phyloP scores from a whole-genome alignment of 2,113 vertebrate genomes.

The Stictonetta naevosa region DNA sequence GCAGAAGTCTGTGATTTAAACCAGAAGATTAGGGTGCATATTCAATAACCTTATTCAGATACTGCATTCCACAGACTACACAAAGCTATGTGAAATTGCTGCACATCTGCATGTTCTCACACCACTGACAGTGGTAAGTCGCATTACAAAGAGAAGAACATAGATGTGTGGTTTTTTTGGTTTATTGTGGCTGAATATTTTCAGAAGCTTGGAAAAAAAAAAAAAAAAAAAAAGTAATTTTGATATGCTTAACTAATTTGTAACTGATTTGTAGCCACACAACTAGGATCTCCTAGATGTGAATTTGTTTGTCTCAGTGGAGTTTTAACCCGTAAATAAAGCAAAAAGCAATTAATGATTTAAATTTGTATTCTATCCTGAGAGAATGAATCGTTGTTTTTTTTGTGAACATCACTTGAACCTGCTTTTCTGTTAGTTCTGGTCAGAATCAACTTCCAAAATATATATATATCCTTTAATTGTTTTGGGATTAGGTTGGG shows the following conservation, averaged over 20 bases:
- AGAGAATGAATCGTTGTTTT: not conserved
- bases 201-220: not conserved
- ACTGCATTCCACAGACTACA: not conserved
- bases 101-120: not conserved
- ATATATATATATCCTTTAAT: not conserved
- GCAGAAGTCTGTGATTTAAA: accelerated
- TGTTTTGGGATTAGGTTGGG: not conserved
- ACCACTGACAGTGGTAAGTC: not conserved
- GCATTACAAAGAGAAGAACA: not conserved
- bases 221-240: not conserved
- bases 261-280: constrained; percentile 13
- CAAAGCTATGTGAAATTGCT: not conserved
- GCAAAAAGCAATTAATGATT: constrained; percentile 36
- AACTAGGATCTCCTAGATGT: constrained; percentile 9
- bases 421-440: not conserved
- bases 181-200: constrained; percentile 6
- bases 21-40: not conserved
- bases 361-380: constrained; percentile 36
- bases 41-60: not conserved
- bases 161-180: constrained; percentile 29
- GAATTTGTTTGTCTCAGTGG: constrained; percentile 34
- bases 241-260: constrained; percentile 34
- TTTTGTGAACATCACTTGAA: not conserved
- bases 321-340: constrained; percentile 67
- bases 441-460: not conserved